Conservation (phyloP, 2,797 vertebrate genomes). For the Lagocephalus sceleratus region DNA sequence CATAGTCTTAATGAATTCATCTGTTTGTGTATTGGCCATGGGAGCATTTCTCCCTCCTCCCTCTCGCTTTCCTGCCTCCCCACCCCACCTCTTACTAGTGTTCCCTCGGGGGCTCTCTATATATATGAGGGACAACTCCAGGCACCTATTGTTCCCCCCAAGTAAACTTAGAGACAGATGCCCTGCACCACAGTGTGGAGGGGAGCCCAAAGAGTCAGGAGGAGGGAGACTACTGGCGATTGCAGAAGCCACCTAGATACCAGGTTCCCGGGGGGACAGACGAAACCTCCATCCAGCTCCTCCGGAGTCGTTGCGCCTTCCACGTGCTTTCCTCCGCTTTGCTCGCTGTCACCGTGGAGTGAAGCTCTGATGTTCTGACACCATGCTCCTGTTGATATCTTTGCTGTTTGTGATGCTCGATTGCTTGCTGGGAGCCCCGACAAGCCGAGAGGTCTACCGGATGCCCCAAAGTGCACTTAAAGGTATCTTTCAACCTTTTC, state of each 20-base stretch:
- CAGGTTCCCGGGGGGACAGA: slow-evolving; percentile 33
- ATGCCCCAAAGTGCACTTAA: slow-evolving; percentile 83
- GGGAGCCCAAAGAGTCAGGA: slow-evolving; percentile 55
- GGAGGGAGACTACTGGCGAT: slow-evolving; percentile 53
- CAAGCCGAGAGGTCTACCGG: slow-evolving; percentile 81
- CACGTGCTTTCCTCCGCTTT: slow-evolving; percentile 8
- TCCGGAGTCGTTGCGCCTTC: neutral
- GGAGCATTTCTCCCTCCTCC: slow-evolving; percentile 73
- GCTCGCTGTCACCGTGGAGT: slow-evolving; percentile 36
- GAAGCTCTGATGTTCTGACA: slow-evolving; percentile 64
- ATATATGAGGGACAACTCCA: slow-evolving; percentile 78
- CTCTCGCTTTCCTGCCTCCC: slow-evolving; percentile 46
- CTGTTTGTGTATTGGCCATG: slow-evolving; percentile 86
- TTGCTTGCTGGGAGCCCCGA: slow-evolving; percentile 67
- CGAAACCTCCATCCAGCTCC: slow-evolving; percentile 12
- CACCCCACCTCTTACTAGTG: slow-evolving; percentile 54
- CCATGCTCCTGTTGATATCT: slow-evolving; percentile 65
- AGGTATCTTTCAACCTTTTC: slow-evolving; percentile 66
- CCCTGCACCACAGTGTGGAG: slow-evolving; percentile 62
- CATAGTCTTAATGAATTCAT: slow-evolving; percentile 89
- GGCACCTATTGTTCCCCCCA: slow-evolving; percentile 76
- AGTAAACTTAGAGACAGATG: slow-evolving; percentile 77
- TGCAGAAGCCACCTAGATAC: slow-evolving; percentile 39
- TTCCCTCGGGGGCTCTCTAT: slow-evolving; percentile 78
- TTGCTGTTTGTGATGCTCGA: slow-evolving; percentile 58